phyloP scores from a whole-genome alignment of 2,888 invertebrate species.

The Leptinotarsa juncta region DNA sequence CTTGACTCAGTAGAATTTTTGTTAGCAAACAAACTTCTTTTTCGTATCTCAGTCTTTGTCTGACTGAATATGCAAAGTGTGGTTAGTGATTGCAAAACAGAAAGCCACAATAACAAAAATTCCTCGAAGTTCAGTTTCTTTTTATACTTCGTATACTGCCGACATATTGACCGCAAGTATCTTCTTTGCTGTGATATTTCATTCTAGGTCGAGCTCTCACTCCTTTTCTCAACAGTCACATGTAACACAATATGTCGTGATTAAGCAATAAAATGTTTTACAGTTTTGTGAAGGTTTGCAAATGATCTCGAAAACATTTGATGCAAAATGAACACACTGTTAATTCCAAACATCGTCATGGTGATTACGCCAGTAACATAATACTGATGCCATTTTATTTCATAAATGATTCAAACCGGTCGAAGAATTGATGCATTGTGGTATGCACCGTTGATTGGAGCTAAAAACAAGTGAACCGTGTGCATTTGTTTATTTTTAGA shows the following conservation, averaged over 20 bases:
- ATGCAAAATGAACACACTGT: neutral
- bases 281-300: neutral
- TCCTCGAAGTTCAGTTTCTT: too few relatives aligned
- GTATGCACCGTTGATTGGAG: constrained; percentile 13
- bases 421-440: constrained; percentile 17
- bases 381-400: constrained; percentile 11
- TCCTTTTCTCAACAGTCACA: neutral
- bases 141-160: too few relatives aligned
- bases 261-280: neutral
- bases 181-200: neutral
- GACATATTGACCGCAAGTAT: neutral
- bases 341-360: neutral
- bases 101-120: too few relatives aligned
- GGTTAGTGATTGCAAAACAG: too few relatives aligned
- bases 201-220: too few relatives aligned
- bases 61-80: too few relatives aligned
- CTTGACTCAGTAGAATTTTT: too few relatives aligned
- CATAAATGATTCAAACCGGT: constrained; percentile 19
- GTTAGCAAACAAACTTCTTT: too few relatives aligned
- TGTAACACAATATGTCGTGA: neutral
- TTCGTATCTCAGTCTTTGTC: too few relatives aligned
- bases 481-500: constrained; percentile 25
- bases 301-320: neutral
- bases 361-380: constrained; percentile 9
- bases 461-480: constrained; percentile 7